Percentiles rank a stretch among this genome's conserved stretches.
phyloP scores from a whole-genome alignment of 2,888 invertebrate species.

The Erebia ligea region DNA sequence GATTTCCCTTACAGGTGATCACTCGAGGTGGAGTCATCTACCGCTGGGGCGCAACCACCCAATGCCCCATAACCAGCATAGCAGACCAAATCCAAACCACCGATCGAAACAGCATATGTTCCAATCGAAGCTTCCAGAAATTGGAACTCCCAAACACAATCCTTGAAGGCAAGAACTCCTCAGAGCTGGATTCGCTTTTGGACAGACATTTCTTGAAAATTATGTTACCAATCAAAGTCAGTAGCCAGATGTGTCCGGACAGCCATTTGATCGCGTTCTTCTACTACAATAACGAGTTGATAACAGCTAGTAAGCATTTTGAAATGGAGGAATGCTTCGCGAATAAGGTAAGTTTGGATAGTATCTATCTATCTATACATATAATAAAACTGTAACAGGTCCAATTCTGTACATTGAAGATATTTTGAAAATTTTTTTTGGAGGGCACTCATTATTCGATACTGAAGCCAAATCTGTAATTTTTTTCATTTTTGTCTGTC shows the following conservation, averaged over 20 bases:
- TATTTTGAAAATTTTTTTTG: no score
- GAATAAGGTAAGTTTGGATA: constrained; percentile 78
- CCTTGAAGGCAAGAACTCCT: constrained; percentile 34
- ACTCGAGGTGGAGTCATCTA: constrained; percentile 74
- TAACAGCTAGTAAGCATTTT: constrained; percentile 81
- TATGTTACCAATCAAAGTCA: constrained; percentile 71
- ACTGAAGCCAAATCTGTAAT: no score
- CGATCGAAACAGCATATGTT: constrained; percentile 56
- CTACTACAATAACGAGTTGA: constrained; percentile 79
- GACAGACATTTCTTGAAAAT: constrained; percentile 63
- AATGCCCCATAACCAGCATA: constrained; percentile 64
- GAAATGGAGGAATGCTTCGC: constrained; percentile 82
- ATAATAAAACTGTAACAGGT: no score
- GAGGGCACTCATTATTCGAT: no score
- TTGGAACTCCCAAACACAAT: constrained; percentile 24
- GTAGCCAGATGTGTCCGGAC: constrained; percentile 79
- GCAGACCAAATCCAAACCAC: constrained; percentile 56
- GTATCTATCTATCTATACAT: no score
- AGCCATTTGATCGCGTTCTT: constrained; percentile 82
- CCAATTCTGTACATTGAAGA: no score
- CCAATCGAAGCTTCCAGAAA: constrained; percentile 36
- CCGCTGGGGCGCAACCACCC: constrained; percentile 77
- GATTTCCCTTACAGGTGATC: constrained; percentile 59
- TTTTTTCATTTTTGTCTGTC: no score
- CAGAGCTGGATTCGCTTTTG: constrained; percentile 54